phyloP scores from a whole-genome alignment of 2,888 invertebrate species.

The Tetropium fuscum region DNA sequence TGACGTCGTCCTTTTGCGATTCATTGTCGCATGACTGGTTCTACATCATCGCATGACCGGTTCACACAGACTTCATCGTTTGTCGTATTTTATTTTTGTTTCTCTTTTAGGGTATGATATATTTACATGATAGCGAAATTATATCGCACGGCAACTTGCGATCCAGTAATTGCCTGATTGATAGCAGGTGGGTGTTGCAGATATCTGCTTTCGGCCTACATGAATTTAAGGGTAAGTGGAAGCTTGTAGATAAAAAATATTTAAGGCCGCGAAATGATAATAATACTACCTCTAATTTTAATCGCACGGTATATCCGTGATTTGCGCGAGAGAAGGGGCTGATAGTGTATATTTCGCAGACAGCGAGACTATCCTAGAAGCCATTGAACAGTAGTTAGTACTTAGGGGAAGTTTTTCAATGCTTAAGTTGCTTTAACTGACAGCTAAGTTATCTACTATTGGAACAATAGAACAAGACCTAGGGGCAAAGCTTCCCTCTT shows the following conservation, averaged over 20 bases:
- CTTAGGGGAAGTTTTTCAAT: no score
- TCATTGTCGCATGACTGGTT: neutral
- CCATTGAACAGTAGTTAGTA: no score
- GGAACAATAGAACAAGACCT: no score
- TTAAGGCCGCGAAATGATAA: neutral
- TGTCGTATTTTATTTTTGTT: neutral
- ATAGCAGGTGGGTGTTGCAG: conserved; percentile 92
- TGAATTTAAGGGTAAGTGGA: conserved; percentile 76
- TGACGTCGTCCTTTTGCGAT: neutral
- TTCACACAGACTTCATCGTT: no score
- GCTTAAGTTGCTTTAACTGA: no score
- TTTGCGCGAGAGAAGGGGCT: no score
- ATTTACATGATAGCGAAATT: conserved; percentile 84
- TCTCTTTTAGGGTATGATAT: conserved; percentile 76
- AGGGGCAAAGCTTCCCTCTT: no score
- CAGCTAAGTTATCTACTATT: no score
- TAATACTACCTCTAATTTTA: no score
- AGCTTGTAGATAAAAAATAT: neutral
- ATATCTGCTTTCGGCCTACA: conserved; percentile 90
- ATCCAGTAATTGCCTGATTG: conserved; percentile 89
- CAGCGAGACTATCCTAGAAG: no score
- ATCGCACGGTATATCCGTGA: no score
- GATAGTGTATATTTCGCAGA: no score
- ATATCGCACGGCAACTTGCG: conserved; percentile 87
- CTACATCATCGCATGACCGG: neutral